Evolutionary conservation across 2,113 vertebrate species (phyloP).

Genomic region (Serinus canaria): DNA sequence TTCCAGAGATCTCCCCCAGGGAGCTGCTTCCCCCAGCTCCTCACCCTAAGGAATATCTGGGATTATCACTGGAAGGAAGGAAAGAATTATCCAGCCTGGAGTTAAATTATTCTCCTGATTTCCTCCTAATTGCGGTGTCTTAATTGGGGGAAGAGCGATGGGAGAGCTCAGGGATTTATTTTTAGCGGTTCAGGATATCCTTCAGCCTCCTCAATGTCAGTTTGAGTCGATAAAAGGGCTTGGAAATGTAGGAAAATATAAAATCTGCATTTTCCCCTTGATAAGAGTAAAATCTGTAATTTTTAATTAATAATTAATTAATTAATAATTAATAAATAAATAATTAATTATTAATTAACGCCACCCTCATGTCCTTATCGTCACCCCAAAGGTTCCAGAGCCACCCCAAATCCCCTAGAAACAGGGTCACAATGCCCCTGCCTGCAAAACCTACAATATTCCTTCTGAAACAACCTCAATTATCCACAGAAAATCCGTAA

Average conservation of each 20-base stretch:
- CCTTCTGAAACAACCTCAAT: neutral
- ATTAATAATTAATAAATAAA: neutral
- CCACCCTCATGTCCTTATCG: rapidly evolving
- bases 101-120: neutral
- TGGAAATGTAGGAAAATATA: neutral
- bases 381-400: neutral
- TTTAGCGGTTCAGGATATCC: neutral
- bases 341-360: neutral
- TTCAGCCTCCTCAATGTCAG: neutral
- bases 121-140: neutral
- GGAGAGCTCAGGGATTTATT: neutral
- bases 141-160: neutral
- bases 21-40: neutral
- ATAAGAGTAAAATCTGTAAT: neutral
- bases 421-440: rapidly evolving
- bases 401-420: neutral
- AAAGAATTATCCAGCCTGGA: neutral
- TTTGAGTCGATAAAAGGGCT: neutral
- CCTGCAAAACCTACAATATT: neutral
- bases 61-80: neutral
- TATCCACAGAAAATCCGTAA: neutral
- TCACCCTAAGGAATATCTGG: neutral
- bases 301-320: neutral
- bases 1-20: neutral
- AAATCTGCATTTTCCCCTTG: neutral